Conservation (phyloP, 2,888 invertebrate genomes). For the Polyploca ridens region DNA sequence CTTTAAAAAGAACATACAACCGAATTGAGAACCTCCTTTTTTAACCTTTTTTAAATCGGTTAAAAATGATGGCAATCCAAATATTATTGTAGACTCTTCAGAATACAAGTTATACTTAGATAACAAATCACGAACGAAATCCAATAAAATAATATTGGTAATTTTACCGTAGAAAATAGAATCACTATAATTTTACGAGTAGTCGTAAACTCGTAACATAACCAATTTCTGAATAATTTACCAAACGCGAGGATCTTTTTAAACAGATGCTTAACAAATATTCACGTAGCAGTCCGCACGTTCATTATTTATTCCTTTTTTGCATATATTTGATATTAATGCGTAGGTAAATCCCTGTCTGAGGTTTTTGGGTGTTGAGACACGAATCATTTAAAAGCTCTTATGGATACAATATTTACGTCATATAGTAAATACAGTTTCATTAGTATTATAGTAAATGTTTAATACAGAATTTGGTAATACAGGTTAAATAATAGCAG, state of each 20-base stretch:
- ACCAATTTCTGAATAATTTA: neutral
- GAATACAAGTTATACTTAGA: neutral
- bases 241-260: neutral
- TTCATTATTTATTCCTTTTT: neutral
- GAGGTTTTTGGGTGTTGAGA: neutral
- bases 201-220: slow-evolving; percentile 4
- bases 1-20: too few species aligned
- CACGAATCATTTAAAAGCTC: neutral
- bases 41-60: too few species aligned
- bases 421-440: neutral
- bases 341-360: neutral
- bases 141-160: neutral
- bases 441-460: too few species aligned
- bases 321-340: neutral
- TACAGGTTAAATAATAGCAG: too few species aligned
- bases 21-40: too few species aligned
- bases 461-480: too few species aligned
- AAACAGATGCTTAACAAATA: neutral
- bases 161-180: neutral
- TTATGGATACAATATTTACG: neutral
- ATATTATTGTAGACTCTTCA: neutral
- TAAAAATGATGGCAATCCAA: too few species aligned
- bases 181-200: neutral
- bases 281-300: neutral
- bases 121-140: neutral